These are phyloP conservation scores for Clunio marinus DNA, from an alignment of 2,888 invertebrate species.

Conservation along the genomic window DNA sequence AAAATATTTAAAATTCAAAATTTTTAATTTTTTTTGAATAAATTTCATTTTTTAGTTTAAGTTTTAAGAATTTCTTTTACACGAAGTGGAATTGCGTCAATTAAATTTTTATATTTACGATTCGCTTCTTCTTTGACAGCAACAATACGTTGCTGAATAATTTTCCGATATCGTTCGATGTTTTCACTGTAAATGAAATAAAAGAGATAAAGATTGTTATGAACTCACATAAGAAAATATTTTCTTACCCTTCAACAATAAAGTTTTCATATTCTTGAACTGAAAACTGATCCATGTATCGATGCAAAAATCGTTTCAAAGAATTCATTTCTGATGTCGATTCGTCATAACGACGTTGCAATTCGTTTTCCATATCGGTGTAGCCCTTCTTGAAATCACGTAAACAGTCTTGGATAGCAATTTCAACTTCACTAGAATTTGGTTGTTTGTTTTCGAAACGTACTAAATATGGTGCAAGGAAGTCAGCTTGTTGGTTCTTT, in stretches of 20 bases:
- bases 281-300: conserved; percentile 37
- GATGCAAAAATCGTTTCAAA: conserved; percentile 28
- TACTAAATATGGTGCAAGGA: conserved; percentile 58
- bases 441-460: conserved; percentile 48
- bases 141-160: conserved; percentile 49
- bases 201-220: neutral
- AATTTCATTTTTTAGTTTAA: neutral
- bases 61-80: conserved; percentile 3
- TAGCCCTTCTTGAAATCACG: conserved; percentile 63
- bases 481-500: conserved; percentile 55
- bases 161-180: conserved; percentile 48
- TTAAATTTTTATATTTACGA: conserved; percentile 48
- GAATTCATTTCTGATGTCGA: conserved; percentile 43
- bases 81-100: conserved; percentile 42
- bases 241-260: conserved; percentile 35
- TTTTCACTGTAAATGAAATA: conserved; percentile 41
- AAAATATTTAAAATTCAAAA: conserved; percentile 12
- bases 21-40: neutral
- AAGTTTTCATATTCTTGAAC: conserved; percentile 36
- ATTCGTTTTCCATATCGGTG: conserved; percentile 59
- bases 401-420: conserved; percentile 54
- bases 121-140: conserved; percentile 49
- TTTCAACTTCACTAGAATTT: conserved; percentile 29
- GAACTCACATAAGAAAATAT: too few relatives aligned
- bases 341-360: conserved; percentile 63